Conservation (phyloP, 1,140 invertebrate species). For the Drusus annulatus region DNA sequence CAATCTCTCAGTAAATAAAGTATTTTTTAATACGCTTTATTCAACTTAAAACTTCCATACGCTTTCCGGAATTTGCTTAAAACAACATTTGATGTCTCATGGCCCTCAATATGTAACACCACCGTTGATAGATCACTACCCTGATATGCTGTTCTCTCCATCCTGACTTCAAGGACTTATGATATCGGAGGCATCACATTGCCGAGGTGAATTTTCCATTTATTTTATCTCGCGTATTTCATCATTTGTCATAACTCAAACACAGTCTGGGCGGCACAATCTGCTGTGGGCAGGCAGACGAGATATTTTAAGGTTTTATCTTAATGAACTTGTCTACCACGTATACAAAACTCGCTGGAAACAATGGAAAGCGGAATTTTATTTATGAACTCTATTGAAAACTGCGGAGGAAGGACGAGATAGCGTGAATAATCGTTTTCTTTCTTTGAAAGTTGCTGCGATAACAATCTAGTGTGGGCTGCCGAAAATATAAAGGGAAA, state of each 20-base stretch:
- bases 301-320: constrained; percentile 5
- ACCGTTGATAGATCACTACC: too few species aligned
- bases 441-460: too few species aligned
- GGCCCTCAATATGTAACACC: too few species aligned
- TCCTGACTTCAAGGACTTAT: too few species aligned
- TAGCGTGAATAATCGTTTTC: background rate
- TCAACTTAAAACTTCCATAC: too few species aligned
- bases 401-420: background rate
- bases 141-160: too few species aligned
- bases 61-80: too few species aligned
- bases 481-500: too few species aligned
- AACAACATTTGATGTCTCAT: too few species aligned
- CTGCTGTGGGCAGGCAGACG: constrained; percentile 12
- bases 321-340: constrained; percentile 21
- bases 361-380: constrained; percentile 15
- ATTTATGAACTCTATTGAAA: constrained; percentile 26
- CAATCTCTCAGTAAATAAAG: too few species aligned
- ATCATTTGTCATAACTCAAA: constrained; percentile 32
- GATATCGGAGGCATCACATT: background rate
- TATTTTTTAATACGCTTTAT: too few species aligned
- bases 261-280: background rate
- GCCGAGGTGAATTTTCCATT: constrained; percentile 2
- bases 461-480: too few species aligned
- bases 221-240: constrained; percentile 19
- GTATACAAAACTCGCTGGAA: background rate